These are phyloP conservation scores for Rhinolophus sinicus DNA, from an alignment of 2,113 vertebrate species.

Conservation along the genomic window DNA sequence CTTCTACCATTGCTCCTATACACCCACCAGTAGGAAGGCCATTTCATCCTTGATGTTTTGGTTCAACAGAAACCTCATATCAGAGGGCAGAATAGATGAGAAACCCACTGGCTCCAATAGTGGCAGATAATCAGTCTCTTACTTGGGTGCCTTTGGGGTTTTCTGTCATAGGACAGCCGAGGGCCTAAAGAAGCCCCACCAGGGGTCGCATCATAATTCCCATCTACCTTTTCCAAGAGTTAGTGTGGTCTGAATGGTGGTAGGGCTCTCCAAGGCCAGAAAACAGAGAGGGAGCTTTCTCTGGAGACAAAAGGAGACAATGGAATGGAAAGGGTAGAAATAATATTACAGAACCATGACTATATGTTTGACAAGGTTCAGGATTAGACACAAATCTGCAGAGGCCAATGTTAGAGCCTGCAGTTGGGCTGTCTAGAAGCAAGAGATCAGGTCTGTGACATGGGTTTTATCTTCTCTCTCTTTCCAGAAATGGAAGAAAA, in stretches of 20 bases:
- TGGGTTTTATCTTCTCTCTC: slow-evolving; percentile 4
- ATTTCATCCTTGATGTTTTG: neutral
- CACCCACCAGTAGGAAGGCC: neutral
- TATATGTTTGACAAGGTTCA: neutral
- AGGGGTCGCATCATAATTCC: neutral
- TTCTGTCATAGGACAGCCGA: neutral
- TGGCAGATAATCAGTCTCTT: neutral
- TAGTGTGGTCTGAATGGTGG: neutral
- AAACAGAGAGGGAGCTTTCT: neutral
- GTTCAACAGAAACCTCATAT: slow-evolving; percentile 3
- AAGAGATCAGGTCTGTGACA: neutral
- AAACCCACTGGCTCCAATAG: neutral
- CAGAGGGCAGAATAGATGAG: neutral
- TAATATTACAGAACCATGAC: neutral
- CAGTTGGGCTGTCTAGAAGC: neutral
- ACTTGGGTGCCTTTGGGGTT: neutral
- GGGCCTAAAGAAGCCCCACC: neutral
- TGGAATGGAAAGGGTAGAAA: neutral
- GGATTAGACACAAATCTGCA: neutral
- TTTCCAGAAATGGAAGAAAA: neutral
- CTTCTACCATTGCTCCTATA: neutral
- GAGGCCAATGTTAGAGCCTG: neutral
- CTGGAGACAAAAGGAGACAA: neutral
- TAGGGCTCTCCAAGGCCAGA: neutral
- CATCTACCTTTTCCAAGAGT: neutral